Conservation (phyloP, 2,888 invertebrate genomes). For the Apamea crenata region DNA sequence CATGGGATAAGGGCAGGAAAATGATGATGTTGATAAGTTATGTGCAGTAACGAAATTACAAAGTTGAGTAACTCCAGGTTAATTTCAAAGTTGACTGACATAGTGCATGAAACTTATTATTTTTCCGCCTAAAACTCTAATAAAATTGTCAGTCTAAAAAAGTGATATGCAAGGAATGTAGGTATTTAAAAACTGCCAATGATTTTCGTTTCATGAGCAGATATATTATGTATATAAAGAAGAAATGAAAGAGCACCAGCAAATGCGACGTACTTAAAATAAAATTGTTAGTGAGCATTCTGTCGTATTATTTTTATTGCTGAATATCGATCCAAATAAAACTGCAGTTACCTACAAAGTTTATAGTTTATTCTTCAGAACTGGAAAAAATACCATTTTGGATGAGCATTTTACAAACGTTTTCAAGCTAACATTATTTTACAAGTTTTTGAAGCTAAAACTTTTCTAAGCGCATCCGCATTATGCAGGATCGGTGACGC, state of each 20-base stretch:
- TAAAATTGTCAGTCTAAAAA: background rate
- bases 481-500: background rate
- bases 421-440: background rate
- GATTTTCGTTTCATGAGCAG: background rate
- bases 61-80: background rate
- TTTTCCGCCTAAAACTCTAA: background rate
- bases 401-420: background rate
- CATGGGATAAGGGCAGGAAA: no score
- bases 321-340: conserved; percentile 5
- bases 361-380: background rate
- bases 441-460: background rate
- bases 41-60: background rate
- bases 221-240: background rate
- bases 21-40: no score
- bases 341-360: background rate
- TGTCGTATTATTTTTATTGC: conserved; percentile 21
- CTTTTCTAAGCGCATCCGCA: background rate
- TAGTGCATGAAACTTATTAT: background rate
- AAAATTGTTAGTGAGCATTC: conserved; percentile 4
- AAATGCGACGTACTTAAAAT: background rate
- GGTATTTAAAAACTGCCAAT: background rate
- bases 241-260: background rate
- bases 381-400: no score
- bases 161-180: background rate
- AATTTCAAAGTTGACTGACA: background rate